phyloP scores from a whole-genome alignment of 1,140 invertebrate genomes.

The Andricus grossulariae region DNA sequence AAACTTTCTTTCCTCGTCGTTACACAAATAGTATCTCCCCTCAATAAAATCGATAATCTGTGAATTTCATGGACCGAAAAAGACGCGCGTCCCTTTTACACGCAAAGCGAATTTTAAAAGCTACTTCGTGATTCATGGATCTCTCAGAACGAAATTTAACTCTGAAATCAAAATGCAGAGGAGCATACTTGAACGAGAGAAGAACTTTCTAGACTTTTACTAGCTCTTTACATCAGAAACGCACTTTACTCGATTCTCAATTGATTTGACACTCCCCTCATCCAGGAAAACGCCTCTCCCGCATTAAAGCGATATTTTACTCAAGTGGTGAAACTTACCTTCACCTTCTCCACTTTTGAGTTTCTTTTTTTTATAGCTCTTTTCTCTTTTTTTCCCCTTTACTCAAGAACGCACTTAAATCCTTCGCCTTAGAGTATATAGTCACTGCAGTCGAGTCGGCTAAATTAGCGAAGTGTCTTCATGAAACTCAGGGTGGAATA shows the following conservation, averaged over 20 bases:
- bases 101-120: slow-evolving; percentile 17
- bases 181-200: slow-evolving; percentile 1
- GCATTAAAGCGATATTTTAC: slow-evolving; percentile 15
- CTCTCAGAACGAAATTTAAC: slow-evolving; percentile 23
- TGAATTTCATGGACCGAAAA: slow-evolving; percentile 9
- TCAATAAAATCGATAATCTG: slow-evolving; percentile 10
- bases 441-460: background rate
- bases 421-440: background rate
- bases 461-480: background rate
- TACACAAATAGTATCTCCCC: background rate
- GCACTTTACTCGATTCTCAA: slow-evolving; percentile 23
- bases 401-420: too few relatives aligned
- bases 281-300: background rate
- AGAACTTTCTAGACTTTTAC: slow-evolving; percentile 30
- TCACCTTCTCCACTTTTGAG: too few relatives aligned
- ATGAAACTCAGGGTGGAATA: background rate
- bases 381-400: too few relatives aligned
- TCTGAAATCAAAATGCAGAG: slow-evolving; percentile 24
- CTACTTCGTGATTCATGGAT: slow-evolving; percentile 26
- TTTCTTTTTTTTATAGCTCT: too few relatives aligned
- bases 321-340: background rate
- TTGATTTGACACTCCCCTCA: slow-evolving; percentile 19
- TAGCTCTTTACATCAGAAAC: slow-evolving; percentile 16
- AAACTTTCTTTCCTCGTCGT: background rate
- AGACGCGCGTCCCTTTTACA: background rate